Evolutionary conservation across 2,888 invertebrate species (phyloP).

Genomic region (Microplitis manilae): DNA sequence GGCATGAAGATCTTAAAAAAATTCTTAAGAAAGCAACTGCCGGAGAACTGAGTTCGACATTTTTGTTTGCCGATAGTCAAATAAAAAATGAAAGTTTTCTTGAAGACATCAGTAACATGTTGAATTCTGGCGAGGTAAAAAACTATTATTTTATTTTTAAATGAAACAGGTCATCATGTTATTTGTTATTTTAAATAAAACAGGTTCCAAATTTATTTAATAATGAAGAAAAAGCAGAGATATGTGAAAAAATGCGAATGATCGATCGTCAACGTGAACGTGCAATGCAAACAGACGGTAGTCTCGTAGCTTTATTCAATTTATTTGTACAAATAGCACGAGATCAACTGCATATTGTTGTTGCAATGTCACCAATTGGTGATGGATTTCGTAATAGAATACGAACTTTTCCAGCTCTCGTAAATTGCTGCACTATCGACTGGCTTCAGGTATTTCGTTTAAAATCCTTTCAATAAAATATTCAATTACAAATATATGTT

Average conservation of each 20-base stretch:
- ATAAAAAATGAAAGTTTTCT: constrained; percentile 94
- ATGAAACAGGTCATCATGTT: constrained; percentile 72
- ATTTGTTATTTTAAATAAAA: not conserved
- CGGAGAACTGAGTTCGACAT: constrained; percentile 89
- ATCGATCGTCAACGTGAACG: constrained; percentile 91
- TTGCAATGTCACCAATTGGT: constrained; percentile 94
- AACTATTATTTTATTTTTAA: not conserved
- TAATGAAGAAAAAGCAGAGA: constrained; percentile 88
- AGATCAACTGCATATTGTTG: constrained; percentile 90
- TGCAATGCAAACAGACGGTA: constrained; percentile 92
- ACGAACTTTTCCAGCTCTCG: constrained; percentile 92
- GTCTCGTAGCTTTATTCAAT: constrained; percentile 90
- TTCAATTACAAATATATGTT: constrained; percentile 6
- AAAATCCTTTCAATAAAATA: constrained; percentile 4
- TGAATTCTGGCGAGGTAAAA: constrained; percentile 90
- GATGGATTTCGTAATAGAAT: constrained; percentile 86
- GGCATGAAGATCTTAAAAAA: constrained; percentile 92
- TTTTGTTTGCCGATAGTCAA: constrained; percentile 93
- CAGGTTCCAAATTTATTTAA: constrained; percentile 87
- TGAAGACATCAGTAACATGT: constrained; percentile 92
- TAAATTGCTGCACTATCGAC: constrained; percentile 96
- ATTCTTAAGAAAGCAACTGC: constrained; percentile 86
- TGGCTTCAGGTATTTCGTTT: constrained; percentile 84
- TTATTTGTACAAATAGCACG: constrained; percentile 90
- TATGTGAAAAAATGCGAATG: constrained; percentile 94